phyloP scores from a whole-genome alignment of 1,140 invertebrate species.

The Trichogramma pretiosum region DNA sequence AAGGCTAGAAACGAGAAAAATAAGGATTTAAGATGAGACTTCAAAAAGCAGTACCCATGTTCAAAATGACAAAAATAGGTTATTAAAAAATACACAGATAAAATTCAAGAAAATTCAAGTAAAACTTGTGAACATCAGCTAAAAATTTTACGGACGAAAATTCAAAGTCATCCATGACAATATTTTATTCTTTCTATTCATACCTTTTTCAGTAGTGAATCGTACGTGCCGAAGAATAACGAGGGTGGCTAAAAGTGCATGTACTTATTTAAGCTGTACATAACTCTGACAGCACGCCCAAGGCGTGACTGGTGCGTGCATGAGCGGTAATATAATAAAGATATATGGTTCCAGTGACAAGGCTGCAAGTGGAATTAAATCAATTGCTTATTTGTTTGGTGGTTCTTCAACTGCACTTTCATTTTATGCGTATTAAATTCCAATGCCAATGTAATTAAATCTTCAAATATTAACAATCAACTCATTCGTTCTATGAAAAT shows the following conservation, averaged over 20 bases:
- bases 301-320: slow-evolving; percentile 31
- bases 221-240: slow-evolving; percentile 33
- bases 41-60: not conserved
- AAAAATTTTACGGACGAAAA: slow-evolving; percentile 21
- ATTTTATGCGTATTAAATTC: too few relatives aligned
- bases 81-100: not conserved
- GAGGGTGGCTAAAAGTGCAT: slow-evolving; percentile 32
- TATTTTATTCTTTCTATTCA: slow-evolving; percentile 22
- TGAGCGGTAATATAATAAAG: slow-evolving; percentile 29
- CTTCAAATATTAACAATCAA: too few relatives aligned
- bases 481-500: too few relatives aligned
- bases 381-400: too few relatives aligned
- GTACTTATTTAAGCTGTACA: too few relatives aligned
- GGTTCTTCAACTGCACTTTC: too few relatives aligned
- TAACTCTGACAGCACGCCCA: too few relatives aligned
- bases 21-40: slow-evolving; percentile 3
- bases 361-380: too few relatives aligned
- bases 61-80: not conserved
- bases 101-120: not conserved
- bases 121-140: not conserved
- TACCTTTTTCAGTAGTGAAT: slow-evolving; percentile 18
- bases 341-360: slow-evolving; percentile 26
- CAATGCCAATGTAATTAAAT: too few relatives aligned
- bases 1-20: not conserved
- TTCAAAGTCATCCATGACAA: slow-evolving; percentile 26